Evolutionary conservation across 2,888 invertebrate species (phyloP).

Genomic region (Poecilobothrus nobilitatus): DNA sequence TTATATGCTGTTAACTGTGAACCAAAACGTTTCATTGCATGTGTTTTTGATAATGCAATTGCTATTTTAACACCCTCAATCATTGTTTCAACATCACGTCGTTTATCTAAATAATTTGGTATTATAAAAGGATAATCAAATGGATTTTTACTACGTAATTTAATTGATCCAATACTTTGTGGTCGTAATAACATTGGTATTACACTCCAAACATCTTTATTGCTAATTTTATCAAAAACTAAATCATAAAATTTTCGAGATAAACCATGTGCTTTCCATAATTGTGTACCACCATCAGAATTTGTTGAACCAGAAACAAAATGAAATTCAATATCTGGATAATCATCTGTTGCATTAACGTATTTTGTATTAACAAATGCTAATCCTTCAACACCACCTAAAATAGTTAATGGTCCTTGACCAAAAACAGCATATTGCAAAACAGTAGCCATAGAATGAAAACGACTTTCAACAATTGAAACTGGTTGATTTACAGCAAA

Average conservation of each 20-base stretch:
- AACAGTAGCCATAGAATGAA: conserved; percentile 69
- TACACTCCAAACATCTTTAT: conserved; percentile 73
- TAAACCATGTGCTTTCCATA: conserved; percentile 71
- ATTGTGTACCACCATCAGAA: conserved; percentile 74
- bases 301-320: conserved; percentile 80
- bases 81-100: conserved; percentile 68
- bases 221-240: conserved; percentile 66
- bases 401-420: conserved; percentile 72
- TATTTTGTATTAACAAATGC: conserved; percentile 84
- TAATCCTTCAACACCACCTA: conserved; percentile 84
- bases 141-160: conserved; percentile 73
- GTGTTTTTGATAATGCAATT: conserved; percentile 68
- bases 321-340: conserved; percentile 84
- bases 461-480: conserved; percentile 68
- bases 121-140: conserved; percentile 82
- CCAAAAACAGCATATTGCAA: conserved; percentile 78
- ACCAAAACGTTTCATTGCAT: conserved; percentile 65
- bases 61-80: conserved; percentile 81
- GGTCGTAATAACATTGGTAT: conserved; percentile 79
- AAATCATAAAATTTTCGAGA: conserved; percentile 63
- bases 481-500: conserved; percentile 71
- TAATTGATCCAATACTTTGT: conserved; percentile 71
- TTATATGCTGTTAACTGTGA: conserved; percentile 60
- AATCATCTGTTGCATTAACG: conserved; percentile 68
- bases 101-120: conserved; percentile 81